These are phyloP conservation scores for Lynx canadensis DNA, from an alignment of 2,113 vertebrate species.

Conservation along the genomic window DNA sequence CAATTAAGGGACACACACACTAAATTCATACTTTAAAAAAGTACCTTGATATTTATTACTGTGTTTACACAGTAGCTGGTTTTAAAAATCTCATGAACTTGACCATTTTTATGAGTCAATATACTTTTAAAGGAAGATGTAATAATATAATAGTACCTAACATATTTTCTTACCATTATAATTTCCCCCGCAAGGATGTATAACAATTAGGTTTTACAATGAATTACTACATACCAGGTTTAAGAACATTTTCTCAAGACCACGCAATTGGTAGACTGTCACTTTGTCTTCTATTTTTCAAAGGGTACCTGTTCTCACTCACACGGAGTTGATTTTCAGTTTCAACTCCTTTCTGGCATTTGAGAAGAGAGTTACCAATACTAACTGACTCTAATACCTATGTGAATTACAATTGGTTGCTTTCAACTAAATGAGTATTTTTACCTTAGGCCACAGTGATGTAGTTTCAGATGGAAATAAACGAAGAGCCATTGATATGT, in stretches of 20 bases:
- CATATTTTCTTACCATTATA: slow-evolving; percentile 26
- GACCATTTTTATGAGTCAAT: slow-evolving; percentile 51
- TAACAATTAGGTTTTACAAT: slow-evolving; percentile 64
- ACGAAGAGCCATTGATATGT: slow-evolving; percentile 64
- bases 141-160: slow-evolving; percentile 34
- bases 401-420: slow-evolving; percentile 64
- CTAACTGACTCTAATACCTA: slow-evolving; percentile 54
- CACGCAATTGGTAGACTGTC: background rate
- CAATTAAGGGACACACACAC: background rate
- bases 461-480: slow-evolving; percentile 68
- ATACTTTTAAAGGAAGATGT: slow-evolving; percentile 44
- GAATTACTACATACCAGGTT: slow-evolving; percentile 56
- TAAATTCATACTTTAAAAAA: slow-evolving; percentile 51
- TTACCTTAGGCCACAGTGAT: slow-evolving; percentile 65
- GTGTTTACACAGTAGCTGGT: slow-evolving; percentile 49
- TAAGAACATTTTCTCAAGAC: slow-evolving; percentile 54
- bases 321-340: slow-evolving; percentile 30
- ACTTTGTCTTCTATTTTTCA: slow-evolving; percentile 84
- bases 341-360: slow-evolving; percentile 59
- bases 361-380: slow-evolving; percentile 3
- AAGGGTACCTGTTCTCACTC: slow-evolving; percentile 84
- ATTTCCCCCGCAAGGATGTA: slow-evolving; percentile 36
- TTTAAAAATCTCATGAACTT: slow-evolving; percentile 60
- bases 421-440: slow-evolving; percentile 71
- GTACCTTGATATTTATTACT: slow-evolving; percentile 55